Evolutionary conservation across 2,888 invertebrate species (phyloP), one percentile per base, ranked within the genome.

Genomic region (Eumerus sabulonum): DNA sequence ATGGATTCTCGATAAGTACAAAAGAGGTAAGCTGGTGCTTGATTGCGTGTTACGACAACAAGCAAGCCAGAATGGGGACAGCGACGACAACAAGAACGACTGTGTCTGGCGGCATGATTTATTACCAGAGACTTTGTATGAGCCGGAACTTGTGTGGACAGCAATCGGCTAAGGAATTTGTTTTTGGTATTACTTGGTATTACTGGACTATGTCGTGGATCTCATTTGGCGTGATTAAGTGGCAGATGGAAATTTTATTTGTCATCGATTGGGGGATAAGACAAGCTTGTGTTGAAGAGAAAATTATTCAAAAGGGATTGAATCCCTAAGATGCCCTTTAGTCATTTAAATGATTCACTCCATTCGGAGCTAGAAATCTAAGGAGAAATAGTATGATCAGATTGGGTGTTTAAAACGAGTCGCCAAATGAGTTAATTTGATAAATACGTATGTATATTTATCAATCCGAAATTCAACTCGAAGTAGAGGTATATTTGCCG

Each of bases 1-100:
- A 64, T 42, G 16, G 27, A 60, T 64, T 64, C 48, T 14, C 44
- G 54, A 48, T 71, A 76, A 67, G 71, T 66, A 54, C 27, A 27
- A 27, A 64, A 64, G 71, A 71, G 60, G 71, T 66, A 59, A 59
- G 54, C 38, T 40, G 59, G 62, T 45, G 47, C 18, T 47, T 59
- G 57, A 59, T 48, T 64, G 63, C 48, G 54, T 54, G 57, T 60
- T 48, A 48, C 44, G 64, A 59, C 57, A 63, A 44, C 16, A 27
- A 13, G 14, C n/a, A n/a, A 18, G 13, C 47, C n/a, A 53, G 18
- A 12, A n/a, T 3, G 11, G 13, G 36, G 14, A 38, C 18, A 45
- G 47, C 40, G 36, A 36, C 27, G 2, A 7, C n/a, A n/a, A n/a
- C n/a, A n/a, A n/a, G n/a, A n/a, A n/a, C n/a, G 27, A 27, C 27